These are phyloP conservation scores for Dryadula phaetusa DNA, from an alignment of 2,888 invertebrate genomes.

Conservation along the genomic window DNA sequence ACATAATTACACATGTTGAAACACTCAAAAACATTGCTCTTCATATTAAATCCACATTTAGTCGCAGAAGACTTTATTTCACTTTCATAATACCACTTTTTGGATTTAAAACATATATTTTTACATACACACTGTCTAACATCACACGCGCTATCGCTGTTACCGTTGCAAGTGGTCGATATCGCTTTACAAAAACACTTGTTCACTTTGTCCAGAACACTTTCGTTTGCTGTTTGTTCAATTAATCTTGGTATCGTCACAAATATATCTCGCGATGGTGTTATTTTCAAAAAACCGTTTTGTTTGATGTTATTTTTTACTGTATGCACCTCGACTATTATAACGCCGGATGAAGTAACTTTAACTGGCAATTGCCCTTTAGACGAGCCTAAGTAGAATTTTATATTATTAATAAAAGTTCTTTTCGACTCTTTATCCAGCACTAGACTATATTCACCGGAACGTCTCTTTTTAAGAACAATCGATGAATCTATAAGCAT, in stretches of 20 bases:
- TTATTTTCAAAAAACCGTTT: constrained; percentile 61
- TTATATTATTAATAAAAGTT: constrained; percentile 58
- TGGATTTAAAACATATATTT: constrained; percentile 45
- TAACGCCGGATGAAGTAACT: constrained; percentile 56
- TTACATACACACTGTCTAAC: constrained; percentile 55
- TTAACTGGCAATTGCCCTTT: constrained; percentile 56
- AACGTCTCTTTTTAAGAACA: constrained; percentile 54
- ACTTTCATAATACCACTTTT: constrained; percentile 38
- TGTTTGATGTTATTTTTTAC: constrained; percentile 44
- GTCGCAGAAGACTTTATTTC: constrained; percentile 14
- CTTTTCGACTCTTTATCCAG: constrained; percentile 61
- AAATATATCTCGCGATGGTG: constrained; percentile 63
- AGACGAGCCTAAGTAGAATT: constrained; percentile 53
- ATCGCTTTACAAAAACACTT: constrained; percentile 53
- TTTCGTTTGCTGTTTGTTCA: neutral
- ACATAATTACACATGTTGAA: neutral
- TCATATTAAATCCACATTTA: neutral
- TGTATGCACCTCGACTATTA: constrained; percentile 54
- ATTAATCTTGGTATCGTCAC: constrained; percentile 52
- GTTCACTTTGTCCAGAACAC: constrained; percentile 38
- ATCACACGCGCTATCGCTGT: constrained; percentile 50
- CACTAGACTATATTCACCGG: constrained; percentile 59
- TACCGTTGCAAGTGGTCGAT: constrained; percentile 54
- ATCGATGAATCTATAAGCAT: constrained; percentile 49
- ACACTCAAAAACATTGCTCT: constrained; percentile 9